Base-by-base conservation (phyloP, 2,113 vertebrate genomes). In the Malaclemys terrapin region DNA sequence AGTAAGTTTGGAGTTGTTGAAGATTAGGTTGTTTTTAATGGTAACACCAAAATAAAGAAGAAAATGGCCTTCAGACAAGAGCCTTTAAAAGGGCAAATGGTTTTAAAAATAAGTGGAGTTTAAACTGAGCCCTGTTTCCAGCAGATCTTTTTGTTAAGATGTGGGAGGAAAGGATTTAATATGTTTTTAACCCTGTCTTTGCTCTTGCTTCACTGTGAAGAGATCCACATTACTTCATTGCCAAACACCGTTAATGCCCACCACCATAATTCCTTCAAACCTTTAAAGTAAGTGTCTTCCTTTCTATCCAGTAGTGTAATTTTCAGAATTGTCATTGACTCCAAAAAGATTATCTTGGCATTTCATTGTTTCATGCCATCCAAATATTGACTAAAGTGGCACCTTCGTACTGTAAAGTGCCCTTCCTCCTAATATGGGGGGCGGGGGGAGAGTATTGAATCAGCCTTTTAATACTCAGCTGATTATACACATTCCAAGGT, bases 401-500 rank as follows among this genome's bases (percentile, higher is more conserved):
- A 93, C n/a, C 54, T 91, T 94, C 31, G 10, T 86, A 85, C 24
- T 69, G 85, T 96, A 97, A 94, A 25, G 0, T 75, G 72, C 35
- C 69, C 25, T 93, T 95, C 38, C 50, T 97, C 83, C 80, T 90
- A 6, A 65, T 54, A 53, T 29, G 94, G 78, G 14, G 59, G 17
- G 31, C 24, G 25, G 94, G 78, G 79, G 78, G 11, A 96, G 97
- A 89, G 38, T 92, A 96, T 78, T 91, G 25, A 93, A 95, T 93
- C 65, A 94, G 88, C 85, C 90, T 97, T 98, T 97, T 95, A 96
- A 97, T 96, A 94, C 91, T 98, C 94, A 97, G 93, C 93, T 97
- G 93, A 98, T 97, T 97, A 96, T 97, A 98, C 80, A 97, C 92
- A 97, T 98, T 98, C 96, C 96, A 93, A 82, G 83, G 96, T 97